Percentiles rank a stretch among this genome's conserved stretches.
phyloP scores from a whole-genome alignment of 2,888 invertebrate species.

The Microctonus hyperodae region DNA sequence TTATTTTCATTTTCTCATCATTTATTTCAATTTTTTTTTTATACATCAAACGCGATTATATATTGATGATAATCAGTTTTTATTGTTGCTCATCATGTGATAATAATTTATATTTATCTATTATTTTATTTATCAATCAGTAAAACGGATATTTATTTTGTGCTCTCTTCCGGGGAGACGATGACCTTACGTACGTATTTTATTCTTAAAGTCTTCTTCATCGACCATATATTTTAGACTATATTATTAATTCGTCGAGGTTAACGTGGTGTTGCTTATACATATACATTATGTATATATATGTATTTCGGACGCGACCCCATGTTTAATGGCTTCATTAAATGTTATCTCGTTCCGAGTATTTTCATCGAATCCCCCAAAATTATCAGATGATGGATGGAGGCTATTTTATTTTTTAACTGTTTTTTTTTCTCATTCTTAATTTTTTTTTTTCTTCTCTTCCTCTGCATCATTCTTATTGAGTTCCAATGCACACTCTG shows the following conservation, averaged over 20 bases:
- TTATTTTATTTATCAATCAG: background rate
- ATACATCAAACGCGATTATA: background rate
- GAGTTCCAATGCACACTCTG: background rate
- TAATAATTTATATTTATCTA: background rate
- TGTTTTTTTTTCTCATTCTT: background rate
- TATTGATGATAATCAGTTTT: no score
- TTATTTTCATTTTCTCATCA: background rate
- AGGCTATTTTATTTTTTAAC: background rate
- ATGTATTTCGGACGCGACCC: background rate
- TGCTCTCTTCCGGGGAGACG: background rate
- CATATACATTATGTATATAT: background rate
- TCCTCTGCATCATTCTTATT: background rate
- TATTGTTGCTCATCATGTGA: no score
- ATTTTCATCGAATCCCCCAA: conserved; percentile 3
- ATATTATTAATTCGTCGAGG: background rate
- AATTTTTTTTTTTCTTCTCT: no score
- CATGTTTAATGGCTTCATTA: conserved; percentile 1
- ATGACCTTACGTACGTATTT: background rate
- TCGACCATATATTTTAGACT: background rate
- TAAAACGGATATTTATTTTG: background rate
- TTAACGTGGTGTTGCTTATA: background rate
- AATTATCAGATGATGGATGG: conserved; percentile 21
- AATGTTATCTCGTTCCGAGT: background rate
- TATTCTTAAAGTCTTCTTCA: background rate
- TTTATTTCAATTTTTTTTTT: background rate